Conservation (phyloP, 2,888 invertebrate genomes). For the Scaptomyza parva region DNA sequence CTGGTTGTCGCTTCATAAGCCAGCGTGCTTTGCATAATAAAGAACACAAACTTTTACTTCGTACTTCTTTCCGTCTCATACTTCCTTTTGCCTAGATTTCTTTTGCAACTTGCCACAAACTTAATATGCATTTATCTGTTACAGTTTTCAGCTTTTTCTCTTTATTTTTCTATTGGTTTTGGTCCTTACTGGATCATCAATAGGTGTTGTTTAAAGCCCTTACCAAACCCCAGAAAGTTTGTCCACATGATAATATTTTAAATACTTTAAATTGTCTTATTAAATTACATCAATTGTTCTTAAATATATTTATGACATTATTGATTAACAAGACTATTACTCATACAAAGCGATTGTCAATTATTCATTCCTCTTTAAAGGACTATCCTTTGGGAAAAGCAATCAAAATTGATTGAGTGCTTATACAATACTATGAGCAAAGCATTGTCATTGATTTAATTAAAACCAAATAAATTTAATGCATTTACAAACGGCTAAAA, state of each 20-base stretch:
- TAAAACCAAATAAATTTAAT: too few species aligned
- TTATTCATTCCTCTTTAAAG: too few species aligned
- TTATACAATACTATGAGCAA: neutral
- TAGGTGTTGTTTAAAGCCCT: neutral
- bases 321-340: neutral
- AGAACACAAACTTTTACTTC: constrained; percentile 50
- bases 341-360: too few species aligned
- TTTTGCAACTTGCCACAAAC: constrained; percentile 49
- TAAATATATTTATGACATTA: neutral
- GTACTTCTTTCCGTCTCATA: neutral
- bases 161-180: neutral
- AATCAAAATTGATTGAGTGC: neutral
- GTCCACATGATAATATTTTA: neutral
- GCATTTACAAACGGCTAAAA: too few species aligned
- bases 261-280: neutral
- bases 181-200: too few species aligned
- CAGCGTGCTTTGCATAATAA: constrained; percentile 69
- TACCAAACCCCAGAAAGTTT: neutral
- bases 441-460: too few species aligned
- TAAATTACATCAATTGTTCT: neutral
- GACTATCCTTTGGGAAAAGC: neutral
- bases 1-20: constrained; percentile 37
- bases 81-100: constrained; percentile 2
- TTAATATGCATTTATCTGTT: constrained; percentile 55
- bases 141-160: too few species aligned